Conservation (phyloP, 2,888 invertebrate genomes). For the Augiades crinisus region DNA sequence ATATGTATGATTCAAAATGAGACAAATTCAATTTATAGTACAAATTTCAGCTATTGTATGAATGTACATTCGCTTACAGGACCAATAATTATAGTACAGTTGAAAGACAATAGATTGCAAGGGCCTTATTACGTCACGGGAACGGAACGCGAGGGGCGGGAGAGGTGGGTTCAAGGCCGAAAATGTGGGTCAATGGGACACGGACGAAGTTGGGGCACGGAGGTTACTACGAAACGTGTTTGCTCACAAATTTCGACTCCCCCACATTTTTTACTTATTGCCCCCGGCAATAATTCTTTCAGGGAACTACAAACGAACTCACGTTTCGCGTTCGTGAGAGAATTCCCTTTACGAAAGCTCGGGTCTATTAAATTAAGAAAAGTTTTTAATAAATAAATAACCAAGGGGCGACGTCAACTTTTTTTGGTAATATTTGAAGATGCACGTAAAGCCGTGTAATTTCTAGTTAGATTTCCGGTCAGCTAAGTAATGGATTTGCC, state of each 20-base stretch:
- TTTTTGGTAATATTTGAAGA: no score
- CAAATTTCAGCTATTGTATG: no score
- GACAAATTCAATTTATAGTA: no score
- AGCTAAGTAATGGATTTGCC: no score
- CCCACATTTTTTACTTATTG: conserved; percentile 14
- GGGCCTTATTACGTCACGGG: conserved; percentile 64
- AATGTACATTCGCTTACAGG: no score
- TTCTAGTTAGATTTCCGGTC: no score
- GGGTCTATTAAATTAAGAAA: no score
- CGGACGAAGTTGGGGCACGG: conserved; percentile 50
- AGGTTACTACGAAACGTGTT: conserved; percentile 34
- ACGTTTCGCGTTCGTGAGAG: not conserved
- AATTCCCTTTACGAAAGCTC: not conserved
- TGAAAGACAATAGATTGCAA: conserved; percentile 47
- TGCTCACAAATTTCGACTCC: conserved; percentile 23
- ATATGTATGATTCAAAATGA: no score
- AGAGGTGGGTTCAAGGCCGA: conserved; percentile 70
- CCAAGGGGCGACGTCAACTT: no score
- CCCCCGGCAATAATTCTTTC: not conserved
- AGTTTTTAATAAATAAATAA: no score
- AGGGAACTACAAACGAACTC: not conserved
- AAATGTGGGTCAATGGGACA: conserved; percentile 72
- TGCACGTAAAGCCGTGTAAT: no score
- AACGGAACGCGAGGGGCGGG: conserved; percentile 40
- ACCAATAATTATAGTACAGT: conserved; percentile 30